These are phyloP conservation scores for Notodonta dromedarius DNA, from an alignment of 2,888 invertebrate species.

Conservation along the genomic window DNA sequence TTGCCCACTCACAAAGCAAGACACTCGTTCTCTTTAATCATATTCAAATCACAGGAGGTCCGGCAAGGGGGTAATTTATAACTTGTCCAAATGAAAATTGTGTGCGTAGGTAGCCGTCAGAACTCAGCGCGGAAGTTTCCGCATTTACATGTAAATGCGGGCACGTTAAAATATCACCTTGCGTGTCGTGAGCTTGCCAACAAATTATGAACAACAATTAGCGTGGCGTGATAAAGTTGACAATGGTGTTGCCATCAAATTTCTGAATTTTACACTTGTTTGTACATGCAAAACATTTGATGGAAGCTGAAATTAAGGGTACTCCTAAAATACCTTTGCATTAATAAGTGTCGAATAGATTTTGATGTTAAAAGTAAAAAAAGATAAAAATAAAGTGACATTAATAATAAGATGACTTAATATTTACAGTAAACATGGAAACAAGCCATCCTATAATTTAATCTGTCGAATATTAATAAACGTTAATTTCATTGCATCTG, in stretches of 20 bases:
- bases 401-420: too few relatives aligned
- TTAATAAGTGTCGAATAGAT: too few relatives aligned
- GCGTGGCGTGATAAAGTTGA: conserved; percentile 54
- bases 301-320: too few relatives aligned
- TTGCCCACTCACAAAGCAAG: conserved; percentile 40
- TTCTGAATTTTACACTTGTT: too few relatives aligned
- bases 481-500: background rate
- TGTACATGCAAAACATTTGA: too few relatives aligned
- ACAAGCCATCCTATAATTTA: too few relatives aligned
- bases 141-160: conserved; percentile 79
- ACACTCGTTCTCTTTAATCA: conserved; percentile 63
- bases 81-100: conserved; percentile 72
- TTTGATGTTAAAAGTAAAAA: too few relatives aligned
- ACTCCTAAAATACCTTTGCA: too few relatives aligned
- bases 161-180: conserved; percentile 75
- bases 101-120: conserved; percentile 70
- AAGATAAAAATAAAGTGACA: too few relatives aligned
- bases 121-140: conserved; percentile 61
- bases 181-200: conserved; percentile 51
- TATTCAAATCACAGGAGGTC: conserved; percentile 62
- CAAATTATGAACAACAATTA: conserved; percentile 78
- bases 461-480: background rate
- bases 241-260: conserved; percentile 14
- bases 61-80: conserved; percentile 59
- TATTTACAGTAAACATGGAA: too few relatives aligned